phyloP scores from a whole-genome alignment of 2,797 vertebrate genomes.

The Silurus lanzhouensis region DNA sequence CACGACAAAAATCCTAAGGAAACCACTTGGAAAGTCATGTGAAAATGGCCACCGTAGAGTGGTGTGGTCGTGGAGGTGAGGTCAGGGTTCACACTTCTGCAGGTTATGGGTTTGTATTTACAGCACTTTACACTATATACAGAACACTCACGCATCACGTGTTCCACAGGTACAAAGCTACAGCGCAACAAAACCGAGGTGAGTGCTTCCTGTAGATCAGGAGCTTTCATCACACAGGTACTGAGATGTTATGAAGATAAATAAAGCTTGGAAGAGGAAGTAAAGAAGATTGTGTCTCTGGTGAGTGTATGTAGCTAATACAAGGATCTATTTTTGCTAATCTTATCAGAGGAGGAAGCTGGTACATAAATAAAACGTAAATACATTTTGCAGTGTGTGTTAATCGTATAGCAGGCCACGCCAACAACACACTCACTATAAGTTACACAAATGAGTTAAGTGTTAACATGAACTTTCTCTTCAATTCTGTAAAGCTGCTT shows the following conservation, averaged over 20 bases:
- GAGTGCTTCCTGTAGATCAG: too few relatives aligned
- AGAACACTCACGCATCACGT: too few relatives aligned
- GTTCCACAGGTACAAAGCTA: too few relatives aligned
- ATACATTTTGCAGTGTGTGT: neutral
- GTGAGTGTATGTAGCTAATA: neutral
- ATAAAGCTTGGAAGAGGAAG: neutral
- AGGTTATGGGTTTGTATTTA: neutral
- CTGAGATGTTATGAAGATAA: neutral
- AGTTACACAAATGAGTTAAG: neutral
- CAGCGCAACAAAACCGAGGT: too few relatives aligned
- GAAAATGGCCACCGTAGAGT: neutral
- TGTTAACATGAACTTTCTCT: neutral
- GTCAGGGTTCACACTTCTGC: too few relatives aligned
- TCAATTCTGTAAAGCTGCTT: too few relatives aligned
- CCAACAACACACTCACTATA: neutral
- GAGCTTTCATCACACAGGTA: too few relatives aligned
- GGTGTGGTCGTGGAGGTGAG: neutral
- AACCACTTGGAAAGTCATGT: neutral
- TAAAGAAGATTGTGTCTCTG: neutral
- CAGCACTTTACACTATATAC: neutral
- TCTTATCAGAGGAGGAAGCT: neutral
- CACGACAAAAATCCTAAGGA: neutral
- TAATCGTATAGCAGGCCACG: neutral
- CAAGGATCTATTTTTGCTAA: neutral
- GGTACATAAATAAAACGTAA: neutral